Evolutionary conservation across 1,140 invertebrate genomes (phyloP), one percentile per base, ranked within the genome.

Genomic region (Cydia fagiglandana): DNA sequence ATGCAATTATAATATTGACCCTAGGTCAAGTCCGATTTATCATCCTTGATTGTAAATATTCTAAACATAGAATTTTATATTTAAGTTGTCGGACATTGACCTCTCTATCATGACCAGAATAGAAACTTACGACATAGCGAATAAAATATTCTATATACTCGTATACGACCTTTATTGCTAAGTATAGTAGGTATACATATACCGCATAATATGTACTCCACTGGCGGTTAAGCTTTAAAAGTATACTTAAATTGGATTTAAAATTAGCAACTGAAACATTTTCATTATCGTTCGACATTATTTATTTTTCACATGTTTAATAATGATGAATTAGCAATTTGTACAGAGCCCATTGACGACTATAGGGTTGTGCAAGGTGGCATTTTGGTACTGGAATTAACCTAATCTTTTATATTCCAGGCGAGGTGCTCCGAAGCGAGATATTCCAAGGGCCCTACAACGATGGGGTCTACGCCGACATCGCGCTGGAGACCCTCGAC

Each of bases 401-500:
- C 5, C 24, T 10, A 12, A 10, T 38, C 34, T 17, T 70, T 70
- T 5, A 77, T 34, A 73, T 94, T 94, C 73, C 80, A 95, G 95
- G 95, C 17, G 95, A 91, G 76, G 88, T 84, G 84, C 89, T 94
- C 73, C 93, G 84, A 64, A 93, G 84, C 79, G 94, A 95, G 66
- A 93, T 95, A 68, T 95, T 96, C 82, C 93, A 93, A 79, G 95
- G 95, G 4, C 93, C 93, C 0, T 95, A 94, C 82, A 93, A 93
- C 53, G 86, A 91, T 47, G 93, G 91, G 2, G 88, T 90, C 7
- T 96, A 96, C 85, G 94, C 94, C 78, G 95, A 95, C 15, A 94
- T 97, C 64, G 88, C 93, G 1, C 81, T 97, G 73, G 93, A 93
- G 79, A 91, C 94, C 12, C 87, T 97, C 34, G 95, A 96, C 86